A percentile compares a stretch with the other conserved stretches of the same genome.
Evolutionary conservation across 2,888 invertebrate genomes (phyloP).

Genomic region (Chloromyia formosa): DNA sequence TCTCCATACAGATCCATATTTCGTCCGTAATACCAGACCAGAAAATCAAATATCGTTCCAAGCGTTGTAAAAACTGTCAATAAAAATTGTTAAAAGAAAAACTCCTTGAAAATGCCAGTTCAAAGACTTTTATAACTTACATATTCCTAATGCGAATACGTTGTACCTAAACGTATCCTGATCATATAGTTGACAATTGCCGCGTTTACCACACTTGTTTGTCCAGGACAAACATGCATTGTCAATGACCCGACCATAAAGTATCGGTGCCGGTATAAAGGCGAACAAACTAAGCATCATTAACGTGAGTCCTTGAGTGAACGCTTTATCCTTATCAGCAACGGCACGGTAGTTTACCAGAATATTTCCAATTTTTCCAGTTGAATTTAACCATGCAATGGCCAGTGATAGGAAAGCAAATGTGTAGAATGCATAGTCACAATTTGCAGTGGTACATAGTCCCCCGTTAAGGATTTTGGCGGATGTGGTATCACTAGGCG

Average conservation of each 20-base stretch:
- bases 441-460: constrained; percentile 58
- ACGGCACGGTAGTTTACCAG: constrained; percentile 74
- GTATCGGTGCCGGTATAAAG: constrained; percentile 75
- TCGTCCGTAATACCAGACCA: constrained; percentile 70
- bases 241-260: constrained; percentile 73
- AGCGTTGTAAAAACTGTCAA: constrained; percentile 67
- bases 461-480: constrained; percentile 54
- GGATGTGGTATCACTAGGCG: too few species aligned
- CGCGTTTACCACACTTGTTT: constrained; percentile 69
- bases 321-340: constrained; percentile 70
- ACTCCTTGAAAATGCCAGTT: not conserved
- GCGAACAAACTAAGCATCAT: constrained; percentile 71
- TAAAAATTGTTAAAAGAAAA: constrained; percentile 24
- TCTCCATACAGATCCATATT: constrained; percentile 69
- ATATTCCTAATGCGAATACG: constrained; percentile 67
- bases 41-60: constrained; percentile 69
- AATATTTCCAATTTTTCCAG: constrained; percentile 73
- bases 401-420: constrained; percentile 68
- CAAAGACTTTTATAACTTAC: constrained; percentile 58
- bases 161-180: constrained; percentile 68
- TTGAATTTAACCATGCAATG: constrained; percentile 65
- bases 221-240: constrained; percentile 75
- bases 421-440: constrained; percentile 53
- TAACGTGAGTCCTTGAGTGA: constrained; percentile 71
- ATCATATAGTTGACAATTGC: constrained; percentile 75